Evolutionary conservation across 2,113 vertebrate species (phyloP).

Genomic region (Oreochromis spilurus): DNA sequence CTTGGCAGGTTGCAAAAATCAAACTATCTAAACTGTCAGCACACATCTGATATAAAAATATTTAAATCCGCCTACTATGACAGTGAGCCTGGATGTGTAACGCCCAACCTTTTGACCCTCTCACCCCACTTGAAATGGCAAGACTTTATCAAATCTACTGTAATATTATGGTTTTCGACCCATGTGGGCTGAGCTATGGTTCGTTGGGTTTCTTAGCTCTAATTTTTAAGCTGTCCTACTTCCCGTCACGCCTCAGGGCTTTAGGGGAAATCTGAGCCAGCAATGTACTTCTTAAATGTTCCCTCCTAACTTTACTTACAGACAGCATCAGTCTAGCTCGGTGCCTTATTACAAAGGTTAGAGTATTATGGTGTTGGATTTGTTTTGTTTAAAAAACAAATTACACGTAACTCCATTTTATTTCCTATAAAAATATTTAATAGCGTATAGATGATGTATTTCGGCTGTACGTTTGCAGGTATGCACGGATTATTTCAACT

Average conservation of each 20-base stretch:
- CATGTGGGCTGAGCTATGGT: neutral
- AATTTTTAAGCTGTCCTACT: constrained; percentile 51
- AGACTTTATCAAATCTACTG: neutral
- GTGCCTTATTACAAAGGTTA: neutral
- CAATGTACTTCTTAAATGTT: neutral
- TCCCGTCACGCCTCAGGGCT: constrained; percentile 20
- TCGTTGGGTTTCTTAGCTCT: neutral
- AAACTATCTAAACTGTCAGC: neutral
- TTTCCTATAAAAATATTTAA: neutral
- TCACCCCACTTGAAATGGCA: neutral
- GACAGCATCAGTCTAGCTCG: neutral
- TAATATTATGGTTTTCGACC: neutral
- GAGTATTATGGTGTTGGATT: neutral
- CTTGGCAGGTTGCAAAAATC: neutral
- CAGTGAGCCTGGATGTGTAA: neutral
- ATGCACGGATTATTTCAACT: neutral
- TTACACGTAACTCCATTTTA: neutral
- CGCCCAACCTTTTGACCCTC: neutral
- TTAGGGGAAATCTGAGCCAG: neutral
- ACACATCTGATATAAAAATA: neutral
- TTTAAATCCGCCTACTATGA: neutral
- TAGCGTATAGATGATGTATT: neutral
- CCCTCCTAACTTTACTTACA: neutral
- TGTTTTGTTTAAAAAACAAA: neutral
- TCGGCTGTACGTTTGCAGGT: neutral